These are phyloP conservation scores for Epinephelus cyanopodus DNA, from an alignment of 2,113 vertebrate genomes.

Conservation along the genomic window DNA sequence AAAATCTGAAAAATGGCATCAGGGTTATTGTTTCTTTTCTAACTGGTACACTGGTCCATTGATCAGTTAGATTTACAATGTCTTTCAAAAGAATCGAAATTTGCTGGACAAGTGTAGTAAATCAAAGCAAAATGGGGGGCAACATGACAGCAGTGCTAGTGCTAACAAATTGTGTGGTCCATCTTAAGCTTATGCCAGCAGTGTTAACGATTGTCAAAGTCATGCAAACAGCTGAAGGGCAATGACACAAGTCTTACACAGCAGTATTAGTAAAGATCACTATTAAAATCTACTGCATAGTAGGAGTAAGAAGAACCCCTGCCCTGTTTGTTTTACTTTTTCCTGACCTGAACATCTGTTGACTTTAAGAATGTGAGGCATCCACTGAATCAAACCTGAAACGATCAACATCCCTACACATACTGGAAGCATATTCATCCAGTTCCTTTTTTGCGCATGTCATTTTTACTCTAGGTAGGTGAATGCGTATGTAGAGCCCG, in stretches of 20 bases:
- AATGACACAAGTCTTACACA: background rate
- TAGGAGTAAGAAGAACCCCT: background rate
- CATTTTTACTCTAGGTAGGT: conserved; percentile 51
- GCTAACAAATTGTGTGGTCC: background rate
- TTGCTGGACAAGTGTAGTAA: background rate
- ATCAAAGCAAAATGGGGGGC: background rate
- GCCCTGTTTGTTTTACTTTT: background rate
- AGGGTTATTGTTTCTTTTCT: background rate
- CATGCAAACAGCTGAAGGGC: background rate
- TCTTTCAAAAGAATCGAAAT: background rate
- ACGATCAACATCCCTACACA: conserved; percentile 15
- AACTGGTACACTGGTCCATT: background rate
- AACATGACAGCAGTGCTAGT: background rate
- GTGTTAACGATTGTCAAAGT: conserved; percentile 9
- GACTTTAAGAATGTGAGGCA: conserved; percentile 14
- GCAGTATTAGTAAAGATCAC: background rate
- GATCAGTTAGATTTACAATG: background rate
- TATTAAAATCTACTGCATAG: conserved; percentile 1
- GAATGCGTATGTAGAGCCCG: conserved; percentile 39
- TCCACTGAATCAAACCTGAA: conserved; percentile 20
- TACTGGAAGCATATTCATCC: background rate
- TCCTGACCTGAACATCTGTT: background rate
- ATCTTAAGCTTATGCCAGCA: background rate
- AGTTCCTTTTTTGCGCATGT: conserved; percentile 42
- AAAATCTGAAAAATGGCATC: background rate